phyloP scores from a whole-genome alignment of 2,113 vertebrate genomes.

The Catharus bicknelli region DNA sequence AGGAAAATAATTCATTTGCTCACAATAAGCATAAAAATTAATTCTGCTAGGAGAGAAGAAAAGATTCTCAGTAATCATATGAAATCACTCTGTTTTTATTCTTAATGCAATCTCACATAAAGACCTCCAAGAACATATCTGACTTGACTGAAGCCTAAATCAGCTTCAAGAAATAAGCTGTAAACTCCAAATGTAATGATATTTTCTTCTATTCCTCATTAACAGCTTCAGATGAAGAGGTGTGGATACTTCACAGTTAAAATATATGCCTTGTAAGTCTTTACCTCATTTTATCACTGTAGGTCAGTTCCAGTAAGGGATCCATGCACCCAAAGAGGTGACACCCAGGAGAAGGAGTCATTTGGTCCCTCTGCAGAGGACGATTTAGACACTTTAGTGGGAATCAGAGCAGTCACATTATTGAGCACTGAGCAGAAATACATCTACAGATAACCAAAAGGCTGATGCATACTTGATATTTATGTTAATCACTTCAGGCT shows the following conservation, averaged over 20 bases:
- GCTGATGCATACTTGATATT: not conserved
- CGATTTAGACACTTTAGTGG: not conserved
- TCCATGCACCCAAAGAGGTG: not conserved
- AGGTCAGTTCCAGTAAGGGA: not conserved
- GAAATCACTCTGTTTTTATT: not conserved
- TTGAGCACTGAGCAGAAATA: not conserved
- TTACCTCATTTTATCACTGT: not conserved
- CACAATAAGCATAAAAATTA: not conserved
- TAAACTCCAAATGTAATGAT: not conserved
- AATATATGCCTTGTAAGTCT: not conserved
- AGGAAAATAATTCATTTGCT: not conserved
- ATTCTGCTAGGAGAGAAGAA: not conserved
- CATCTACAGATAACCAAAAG: not conserved
- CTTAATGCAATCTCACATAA: not conserved
- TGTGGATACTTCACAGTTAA: not conserved
- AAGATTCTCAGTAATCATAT: not conserved
- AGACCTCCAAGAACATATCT: not conserved
- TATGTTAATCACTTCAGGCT: not conserved
- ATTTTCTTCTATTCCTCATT: not conserved
- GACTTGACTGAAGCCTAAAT: not conserved
- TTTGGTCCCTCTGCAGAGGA: not conserved
- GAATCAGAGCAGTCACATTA: not conserved
- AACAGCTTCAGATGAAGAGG: not conserved
- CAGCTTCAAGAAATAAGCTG: not conserved
- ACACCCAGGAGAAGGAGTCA: not conserved